Evolutionary conservation across 2,113 vertebrate species (phyloP).

Genomic region (Amphiprion percula): DNA sequence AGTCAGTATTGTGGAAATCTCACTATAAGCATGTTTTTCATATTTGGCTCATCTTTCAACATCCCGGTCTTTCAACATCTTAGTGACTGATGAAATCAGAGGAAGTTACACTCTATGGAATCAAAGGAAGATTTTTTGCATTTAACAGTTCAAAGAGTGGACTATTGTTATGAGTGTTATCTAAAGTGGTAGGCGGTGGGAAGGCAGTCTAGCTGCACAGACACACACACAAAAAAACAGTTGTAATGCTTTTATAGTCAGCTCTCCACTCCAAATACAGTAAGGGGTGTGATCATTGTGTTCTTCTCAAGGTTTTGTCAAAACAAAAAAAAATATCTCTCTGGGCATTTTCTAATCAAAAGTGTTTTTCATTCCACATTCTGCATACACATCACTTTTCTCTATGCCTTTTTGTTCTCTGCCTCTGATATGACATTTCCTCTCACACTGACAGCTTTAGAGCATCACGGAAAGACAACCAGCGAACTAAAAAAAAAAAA

Average conservation of each 20-base stretch:
- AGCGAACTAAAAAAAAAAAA: constrained; percentile 20
- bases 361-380: constrained; percentile 48
- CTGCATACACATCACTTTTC: constrained; percentile 44
- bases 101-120: constrained; percentile 23
- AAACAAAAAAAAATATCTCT: constrained; percentile 41
- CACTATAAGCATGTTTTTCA: constrained; percentile 34
- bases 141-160: constrained; percentile 56
- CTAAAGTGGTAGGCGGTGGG: neutral
- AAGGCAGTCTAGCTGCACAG: neutral
- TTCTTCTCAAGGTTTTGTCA: constrained; percentile 37
- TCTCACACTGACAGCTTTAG: constrained; percentile 43
- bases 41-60: constrained; percentile 25
- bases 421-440: constrained; percentile 51
- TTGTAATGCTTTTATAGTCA: constrained; percentile 24
- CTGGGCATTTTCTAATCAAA: constrained; percentile 38
- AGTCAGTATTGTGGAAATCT: constrained; percentile 11
- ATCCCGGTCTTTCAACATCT: constrained; percentile 1
- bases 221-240: constrained; percentile 21
- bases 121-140: constrained; percentile 47
- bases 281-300: constrained; percentile 1
- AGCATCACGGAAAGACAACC: constrained; percentile 44
- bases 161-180: constrained; percentile 47
- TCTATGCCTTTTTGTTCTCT: constrained; percentile 39
- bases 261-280: constrained; percentile 14
- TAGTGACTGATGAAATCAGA: constrained; percentile 19